Base-by-base conservation (phyloP, 2,888 invertebrate genomes). In the Reticulitermes lucifugus region DNA sequence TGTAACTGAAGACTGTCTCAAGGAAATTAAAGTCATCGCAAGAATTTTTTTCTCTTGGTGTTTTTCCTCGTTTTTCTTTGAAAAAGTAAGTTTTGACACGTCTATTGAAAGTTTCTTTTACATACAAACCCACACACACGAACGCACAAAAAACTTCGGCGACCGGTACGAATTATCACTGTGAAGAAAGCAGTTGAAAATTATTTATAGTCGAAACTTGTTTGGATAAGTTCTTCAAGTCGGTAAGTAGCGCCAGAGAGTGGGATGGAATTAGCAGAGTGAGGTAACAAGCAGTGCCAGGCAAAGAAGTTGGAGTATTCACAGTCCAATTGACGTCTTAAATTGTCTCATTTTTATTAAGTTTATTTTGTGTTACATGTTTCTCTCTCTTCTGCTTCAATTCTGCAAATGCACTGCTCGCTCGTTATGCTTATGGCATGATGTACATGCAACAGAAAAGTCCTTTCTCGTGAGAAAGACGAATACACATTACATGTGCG, bases 281-380 rank as follows among this genome's bases (percentile, higher is more conserved):
- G 25, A 65, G 51, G 79, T 79, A 79, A 79, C 79, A 79, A 29
- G n/a, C 29, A 25, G 79, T 79, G 35, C 79, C 79, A 79, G 79
- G 79, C 25, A 5, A 51, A 14, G 29, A 65, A 25, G n/a, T 65
- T 65, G n/a, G n/a, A 12, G 2, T n/a, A 25, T 79, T 79, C 79
- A n/a, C 55, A 79, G 4, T 79, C 55, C 29, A 7, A 79, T 55
- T 51, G 79, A 79, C 55, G 25, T 79, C 46, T 79, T n/a, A 65
- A 65, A n/a, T 65, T 25, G 25, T 65, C 65, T 25, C 9, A 25
- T 25, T 65, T 65, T 65, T 65, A 55, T 18, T 18, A 14, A 14
- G 14, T 55, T 65, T 65, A 25, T 65, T 65, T 6, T 65, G 65
- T 65, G 65, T 65, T 65, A 5, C n/a, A 25, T 9, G 25, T 79